Evolutionary conservation across 2,113 vertebrate species (phyloP).

Genomic region (Gasterosteus nipponicus): DNA sequence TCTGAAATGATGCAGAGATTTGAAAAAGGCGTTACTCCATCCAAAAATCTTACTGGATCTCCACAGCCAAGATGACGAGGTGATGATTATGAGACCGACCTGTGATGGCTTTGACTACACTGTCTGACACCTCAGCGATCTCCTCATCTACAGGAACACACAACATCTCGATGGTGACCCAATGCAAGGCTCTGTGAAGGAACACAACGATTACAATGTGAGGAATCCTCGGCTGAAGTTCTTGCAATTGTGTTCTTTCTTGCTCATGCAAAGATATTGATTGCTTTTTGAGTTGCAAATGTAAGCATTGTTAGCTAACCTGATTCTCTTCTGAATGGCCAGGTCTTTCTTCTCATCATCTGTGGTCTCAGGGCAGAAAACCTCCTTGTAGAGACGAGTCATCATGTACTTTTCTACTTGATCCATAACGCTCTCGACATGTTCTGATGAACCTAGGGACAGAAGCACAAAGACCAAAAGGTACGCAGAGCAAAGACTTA

Average conservation of each 20-base stretch:
- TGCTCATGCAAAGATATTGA: not conserved
- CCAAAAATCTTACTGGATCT: not conserved
- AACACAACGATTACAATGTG: not conserved
- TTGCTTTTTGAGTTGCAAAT: not conserved
- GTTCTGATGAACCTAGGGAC: constrained; percentile 86
- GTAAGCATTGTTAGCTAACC: constrained; percentile 72
- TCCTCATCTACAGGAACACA: constrained; percentile 95
- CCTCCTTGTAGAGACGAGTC: constrained; percentile 93
- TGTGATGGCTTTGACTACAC: constrained; percentile 97
- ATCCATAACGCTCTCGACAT: constrained; percentile 91
- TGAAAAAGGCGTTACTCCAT: not conserved
- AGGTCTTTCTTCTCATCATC: constrained; percentile 98
- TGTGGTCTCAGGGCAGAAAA: constrained; percentile 95
- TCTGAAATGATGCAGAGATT: constrained; percentile 73
- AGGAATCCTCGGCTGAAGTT: not conserved
- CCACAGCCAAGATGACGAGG: not conserved
- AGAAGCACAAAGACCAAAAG: not conserved
- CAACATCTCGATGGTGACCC: constrained; percentile 96
- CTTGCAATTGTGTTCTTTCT: not conserved
- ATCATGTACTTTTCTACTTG: constrained; percentile 96
- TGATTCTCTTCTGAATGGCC: constrained; percentile 91
- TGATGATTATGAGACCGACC: constrained; percentile 72
- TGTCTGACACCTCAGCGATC: constrained; percentile 92
- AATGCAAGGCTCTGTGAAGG: constrained; percentile 88
- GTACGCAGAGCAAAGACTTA: not conserved